Base-by-base conservation (phyloP, 2,797 vertebrate species). In the Melanotaenia boesemani region DNA sequence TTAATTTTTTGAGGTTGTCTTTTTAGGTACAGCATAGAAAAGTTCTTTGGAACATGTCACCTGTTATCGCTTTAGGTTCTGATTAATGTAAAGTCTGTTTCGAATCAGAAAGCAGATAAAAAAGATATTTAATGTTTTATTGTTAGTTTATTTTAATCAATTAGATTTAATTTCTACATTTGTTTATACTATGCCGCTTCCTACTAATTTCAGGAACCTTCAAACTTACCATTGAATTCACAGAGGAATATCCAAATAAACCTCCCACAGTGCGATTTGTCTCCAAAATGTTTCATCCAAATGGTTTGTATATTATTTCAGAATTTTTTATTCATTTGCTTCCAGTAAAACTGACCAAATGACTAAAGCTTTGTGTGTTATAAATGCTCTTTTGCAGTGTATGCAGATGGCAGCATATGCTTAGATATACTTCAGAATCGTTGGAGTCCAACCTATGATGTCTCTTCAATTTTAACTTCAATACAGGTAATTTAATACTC, bases 241-340 rank as follows among this genome's bases (percentile, higher is more conserved):
- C 98, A 93, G 98, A 99, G 94, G 98, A 99, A 93, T 99, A 99
- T 93, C 98, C 98, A 1, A 99, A 99, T 94, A 99, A 99, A 91
- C 97, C 98, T 82, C 98, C 97, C 72, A 99, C 98, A 87, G 98
- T 99, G 92, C 96, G 98, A 94, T 99, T 99, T 96, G 96, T 98
- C 83, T 99, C 98, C 87, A 99, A 99, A 97, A 99, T 99, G 98
- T 99, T 99, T 95, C 97, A 99, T 94, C 98, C 97, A 88, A 99
- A 99, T 95, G 98, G 98, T 97, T 94, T 89, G 95, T 95, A 0
- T 2, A 2, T 62, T 60, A 58, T 70, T 37, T 4, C 32, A 15
- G 15, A 50, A n/a, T 16, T 60, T 9, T 8, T 39, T 6, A 20
- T 22, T 60, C 13, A 1, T 41, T 55, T 24, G 22, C 34, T 56